A percentile compares a stretch with the other conserved stretches of the same genome.
phyloP scores from a whole-genome alignment of 2,888 invertebrate species.

The Epinotia ramella region DNA sequence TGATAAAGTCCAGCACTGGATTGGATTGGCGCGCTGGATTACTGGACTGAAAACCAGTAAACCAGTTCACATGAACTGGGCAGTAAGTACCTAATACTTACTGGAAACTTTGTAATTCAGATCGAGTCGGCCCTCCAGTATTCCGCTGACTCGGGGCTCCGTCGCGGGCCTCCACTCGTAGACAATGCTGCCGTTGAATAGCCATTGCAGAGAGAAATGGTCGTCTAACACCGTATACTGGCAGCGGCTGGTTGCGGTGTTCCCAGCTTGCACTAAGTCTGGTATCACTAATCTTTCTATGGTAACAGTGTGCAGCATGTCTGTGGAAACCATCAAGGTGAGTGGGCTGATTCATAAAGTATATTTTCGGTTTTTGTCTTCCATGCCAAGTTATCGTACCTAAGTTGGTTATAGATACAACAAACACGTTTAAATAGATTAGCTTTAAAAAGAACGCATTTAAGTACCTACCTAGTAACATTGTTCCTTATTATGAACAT shows the following conservation, averaged over 20 bases:
- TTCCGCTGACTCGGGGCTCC: constrained; percentile 50
- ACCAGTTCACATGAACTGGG: too few relatives aligned
- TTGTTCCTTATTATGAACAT: too few relatives aligned
- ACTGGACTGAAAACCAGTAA: too few relatives aligned
- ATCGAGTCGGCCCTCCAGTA: constrained; percentile 53
- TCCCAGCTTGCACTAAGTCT: constrained; percentile 54
- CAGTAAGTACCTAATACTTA: constrained; percentile 45
- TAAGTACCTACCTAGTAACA: too few relatives aligned
- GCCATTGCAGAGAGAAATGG: constrained; percentile 56
- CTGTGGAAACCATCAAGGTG: constrained; percentile 24
- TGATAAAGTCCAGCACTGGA: too few relatives aligned
- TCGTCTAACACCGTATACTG: constrained; percentile 52
- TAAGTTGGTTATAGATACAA: too few relatives aligned
- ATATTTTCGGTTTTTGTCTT: too few relatives aligned
- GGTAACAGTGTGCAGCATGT: constrained; percentile 50
- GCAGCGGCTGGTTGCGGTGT: constrained; percentile 54
- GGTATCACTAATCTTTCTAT: constrained; percentile 59
- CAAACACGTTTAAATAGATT: too few relatives aligned
- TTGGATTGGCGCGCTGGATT: too few relatives aligned
- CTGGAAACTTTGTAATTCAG: constrained; percentile 50
- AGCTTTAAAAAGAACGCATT: too few relatives aligned
- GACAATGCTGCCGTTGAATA: constrained; percentile 51
- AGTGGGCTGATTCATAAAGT: background rate
- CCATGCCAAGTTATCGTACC: too few relatives aligned
- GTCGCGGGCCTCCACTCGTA: constrained; percentile 55